phyloP scores from a whole-genome alignment of 2,797 vertebrate species.

The Kryptolebias ocellatus region DNA sequence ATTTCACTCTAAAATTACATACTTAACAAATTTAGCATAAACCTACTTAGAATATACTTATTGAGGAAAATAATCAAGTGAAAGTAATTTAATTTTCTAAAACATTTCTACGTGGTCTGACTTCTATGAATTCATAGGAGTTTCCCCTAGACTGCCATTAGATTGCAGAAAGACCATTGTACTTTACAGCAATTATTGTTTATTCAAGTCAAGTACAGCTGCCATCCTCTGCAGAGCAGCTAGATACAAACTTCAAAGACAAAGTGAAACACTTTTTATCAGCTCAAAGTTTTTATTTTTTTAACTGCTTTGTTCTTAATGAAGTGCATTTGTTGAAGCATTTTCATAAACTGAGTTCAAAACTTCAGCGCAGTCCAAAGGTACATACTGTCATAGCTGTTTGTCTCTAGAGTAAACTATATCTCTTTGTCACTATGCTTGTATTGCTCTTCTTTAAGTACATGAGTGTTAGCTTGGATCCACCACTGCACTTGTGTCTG shows the following conservation, averaged over 20 bases:
- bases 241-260: slow-evolving; percentile 2
- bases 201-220: background rate
- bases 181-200: background rate
- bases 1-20: too few species aligned
- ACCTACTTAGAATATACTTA: too few species aligned
- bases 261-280: background rate
- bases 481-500: background rate
- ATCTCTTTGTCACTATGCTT: background rate
- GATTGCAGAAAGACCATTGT: background rate
- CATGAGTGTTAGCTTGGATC: background rate
- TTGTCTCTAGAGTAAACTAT: background rate
- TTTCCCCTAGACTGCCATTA: background rate
- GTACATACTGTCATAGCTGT: background rate
- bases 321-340: background rate
- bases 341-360: background rate
- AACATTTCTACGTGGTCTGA: too few species aligned
- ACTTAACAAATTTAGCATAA: too few species aligned
- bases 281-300: background rate
- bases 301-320: slow-evolving; percentile 9
- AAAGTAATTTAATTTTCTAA: too few species aligned
- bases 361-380: background rate
- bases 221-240: background rate
- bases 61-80: too few species aligned
- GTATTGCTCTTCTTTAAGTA: background rate
- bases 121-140: too few species aligned